Evolutionary conservation across 2,797 vertebrate species (phyloP), one percentile per base, ranked within the genome.

Genomic region (Naso thynnoides): DNA sequence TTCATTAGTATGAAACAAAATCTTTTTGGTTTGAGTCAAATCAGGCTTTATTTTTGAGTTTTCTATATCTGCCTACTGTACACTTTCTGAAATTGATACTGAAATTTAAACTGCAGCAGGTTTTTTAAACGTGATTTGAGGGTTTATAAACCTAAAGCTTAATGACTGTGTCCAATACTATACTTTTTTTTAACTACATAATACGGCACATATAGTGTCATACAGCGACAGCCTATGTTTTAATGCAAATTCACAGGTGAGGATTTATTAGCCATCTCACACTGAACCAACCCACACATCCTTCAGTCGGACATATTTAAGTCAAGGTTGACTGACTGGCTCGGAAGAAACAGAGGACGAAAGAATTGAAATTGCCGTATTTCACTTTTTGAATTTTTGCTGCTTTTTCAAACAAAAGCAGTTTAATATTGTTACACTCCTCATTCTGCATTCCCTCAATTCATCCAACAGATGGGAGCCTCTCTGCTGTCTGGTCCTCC

Each of bases 191-290:
- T 39, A n/a, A 10, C 16, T 11, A 42, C 10, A 6, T 48, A 36
- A 75, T 39, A 42, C 44, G 42, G 49, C 73, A 64, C 69, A 53
- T 15, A 33, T 24, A 31, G 21, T 53, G 26, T 63, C 72, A 49
- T 77, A 69, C 33, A 61, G 70, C 11, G 27, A 36, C 41, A 68
- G 76, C 77, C 73, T 78, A 55, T 81, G 69, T 86, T 88, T 78
- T 57, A 81, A 76, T 63, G 53, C 62, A 76, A 62, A 84, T 70
- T 79, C 64, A 72, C 57, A 72, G 75, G 56, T 64, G 58, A 66
- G 58, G 54, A 81, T 66, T 76, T 24, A 67, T 54, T 26, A 70
- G 79, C 55, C 64, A 76, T 31, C 65, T 65, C 72, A 68, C 60
- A 59, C 29, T 54, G 5, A 36, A 36, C 8, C 33, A 39, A 26